Evolutionary conservation across 2,113 vertebrate species (phyloP).

Genomic region (Oreochromis tanganicae): DNA sequence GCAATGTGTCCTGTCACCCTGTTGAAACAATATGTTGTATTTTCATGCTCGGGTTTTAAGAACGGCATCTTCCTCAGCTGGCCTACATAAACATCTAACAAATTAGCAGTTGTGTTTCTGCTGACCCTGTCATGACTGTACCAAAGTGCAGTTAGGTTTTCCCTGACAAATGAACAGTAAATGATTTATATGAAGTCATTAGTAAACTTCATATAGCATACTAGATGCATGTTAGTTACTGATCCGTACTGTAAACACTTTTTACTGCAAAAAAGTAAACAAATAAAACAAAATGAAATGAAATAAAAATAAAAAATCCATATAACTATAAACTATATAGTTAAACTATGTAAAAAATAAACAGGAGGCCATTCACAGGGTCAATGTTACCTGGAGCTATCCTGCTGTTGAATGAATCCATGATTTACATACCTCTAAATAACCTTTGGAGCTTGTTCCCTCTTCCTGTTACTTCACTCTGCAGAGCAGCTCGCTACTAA

Average conservation of each 20-base stretch:
- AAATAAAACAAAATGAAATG: neutral
- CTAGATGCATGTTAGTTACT: neutral
- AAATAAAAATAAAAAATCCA: neutral
- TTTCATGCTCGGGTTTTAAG: neutral
- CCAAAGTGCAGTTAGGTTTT: neutral
- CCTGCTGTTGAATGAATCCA: neutral
- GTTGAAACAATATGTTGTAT: neutral
- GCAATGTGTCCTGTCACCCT: neutral
- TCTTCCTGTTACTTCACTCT: neutral
- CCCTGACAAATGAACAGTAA: neutral
- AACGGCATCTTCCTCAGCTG: neutral
- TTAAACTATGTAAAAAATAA: neutral
- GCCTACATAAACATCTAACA: neutral
- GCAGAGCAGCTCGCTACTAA: neutral
- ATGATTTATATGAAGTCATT: neutral
- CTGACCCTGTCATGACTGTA: neutral
- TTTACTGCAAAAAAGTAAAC: neutral
- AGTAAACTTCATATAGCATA: neutral
- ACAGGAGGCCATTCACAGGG: neutral
- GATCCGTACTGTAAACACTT: neutral
- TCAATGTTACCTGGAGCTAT: neutral
- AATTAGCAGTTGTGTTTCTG: neutral
- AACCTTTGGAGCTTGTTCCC: neutral
- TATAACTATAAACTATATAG: neutral
- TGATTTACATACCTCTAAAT: neutral